These are phyloP conservation scores for Cairina moschata DNA, from an alignment of 2,113 vertebrate species.

Conservation along the genomic window DNA sequence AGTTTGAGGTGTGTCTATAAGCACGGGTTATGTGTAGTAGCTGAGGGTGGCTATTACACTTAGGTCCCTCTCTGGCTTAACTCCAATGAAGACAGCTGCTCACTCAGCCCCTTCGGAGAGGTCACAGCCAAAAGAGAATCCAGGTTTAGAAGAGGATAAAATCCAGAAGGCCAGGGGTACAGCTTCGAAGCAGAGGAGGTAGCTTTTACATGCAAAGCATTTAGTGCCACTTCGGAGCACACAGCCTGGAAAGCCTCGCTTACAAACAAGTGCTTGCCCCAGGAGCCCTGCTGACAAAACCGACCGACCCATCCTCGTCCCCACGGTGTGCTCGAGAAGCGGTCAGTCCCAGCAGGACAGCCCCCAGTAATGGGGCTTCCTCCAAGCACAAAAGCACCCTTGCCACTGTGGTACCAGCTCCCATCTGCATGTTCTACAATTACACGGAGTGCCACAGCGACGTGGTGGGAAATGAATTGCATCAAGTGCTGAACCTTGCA, in stretches of 20 bases:
- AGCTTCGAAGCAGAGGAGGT: neutral
- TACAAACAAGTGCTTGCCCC: rapidly evolving
- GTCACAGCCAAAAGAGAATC: neutral
- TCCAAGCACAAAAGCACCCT: neutral
- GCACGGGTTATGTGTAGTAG: rapidly evolving
- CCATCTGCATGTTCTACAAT: neutral
- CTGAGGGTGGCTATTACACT: rapidly evolving
- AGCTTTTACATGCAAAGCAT: neutral
- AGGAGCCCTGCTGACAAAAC: rapidly evolving
- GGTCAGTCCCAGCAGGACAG: neutral
- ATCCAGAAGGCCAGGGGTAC: neutral
- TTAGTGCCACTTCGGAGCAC: neutral
- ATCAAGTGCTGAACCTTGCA: neutral
- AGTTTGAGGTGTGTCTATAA: rapidly evolving
- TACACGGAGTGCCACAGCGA: neutral
- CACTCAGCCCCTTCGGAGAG: rapidly evolving
- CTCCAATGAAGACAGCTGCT: neutral
- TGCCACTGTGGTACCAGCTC: neutral
- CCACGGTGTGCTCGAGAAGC: neutral
- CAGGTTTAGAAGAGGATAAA: neutral
- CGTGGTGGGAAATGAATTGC: neutral
- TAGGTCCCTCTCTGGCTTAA: neutral
- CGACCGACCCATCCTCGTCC: rapidly evolving
- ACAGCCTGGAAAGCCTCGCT: neutral
- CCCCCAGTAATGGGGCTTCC: neutral